These are phyloP conservation scores for Plebejus melissa DNA, from an alignment of 2,888 invertebrate species.

Conservation along the genomic window DNA sequence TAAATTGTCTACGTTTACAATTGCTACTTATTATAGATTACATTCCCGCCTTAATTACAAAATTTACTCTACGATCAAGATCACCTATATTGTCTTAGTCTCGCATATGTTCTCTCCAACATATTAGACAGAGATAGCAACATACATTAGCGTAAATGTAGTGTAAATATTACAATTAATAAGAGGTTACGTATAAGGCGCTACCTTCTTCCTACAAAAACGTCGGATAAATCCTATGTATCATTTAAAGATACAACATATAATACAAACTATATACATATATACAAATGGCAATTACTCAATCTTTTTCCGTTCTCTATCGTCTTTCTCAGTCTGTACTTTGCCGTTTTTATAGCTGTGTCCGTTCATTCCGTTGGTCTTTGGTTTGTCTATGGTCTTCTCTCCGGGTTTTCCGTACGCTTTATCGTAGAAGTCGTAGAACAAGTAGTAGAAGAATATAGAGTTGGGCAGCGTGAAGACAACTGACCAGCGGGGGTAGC, in stretches of 20 bases:
- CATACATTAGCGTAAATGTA: background rate
- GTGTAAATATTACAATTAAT: background rate
- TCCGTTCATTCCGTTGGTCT: constrained; percentile 43
- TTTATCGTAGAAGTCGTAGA: constrained; percentile 93
- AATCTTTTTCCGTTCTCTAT: constrained; percentile 21
- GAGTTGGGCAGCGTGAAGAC: constrained; percentile 93
- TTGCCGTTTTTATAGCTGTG: constrained; percentile 39
- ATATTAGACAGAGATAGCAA: background rate
- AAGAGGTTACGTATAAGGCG: background rate
- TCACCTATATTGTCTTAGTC: no score
- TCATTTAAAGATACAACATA: background rate
- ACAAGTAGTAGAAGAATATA: constrained; percentile 94
- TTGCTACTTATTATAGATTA: background rate
- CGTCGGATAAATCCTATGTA: background rate
- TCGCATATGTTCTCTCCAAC: background rate
- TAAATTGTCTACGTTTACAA: background rate
- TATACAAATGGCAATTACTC: background rate
- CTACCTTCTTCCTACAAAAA: background rate
- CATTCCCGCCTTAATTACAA: no score
- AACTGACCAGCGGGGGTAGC: constrained; percentile 91
- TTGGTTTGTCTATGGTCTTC: constrained; percentile 43
- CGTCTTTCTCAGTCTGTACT: constrained; percentile 31
- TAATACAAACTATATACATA: constrained; percentile 27
- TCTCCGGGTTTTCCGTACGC: constrained; percentile 78
- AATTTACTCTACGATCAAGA: no score